These are phyloP conservation scores for Eretmocerus hayati DNA, from an alignment of 2,888 invertebrate species.

Conservation along the genomic window DNA sequence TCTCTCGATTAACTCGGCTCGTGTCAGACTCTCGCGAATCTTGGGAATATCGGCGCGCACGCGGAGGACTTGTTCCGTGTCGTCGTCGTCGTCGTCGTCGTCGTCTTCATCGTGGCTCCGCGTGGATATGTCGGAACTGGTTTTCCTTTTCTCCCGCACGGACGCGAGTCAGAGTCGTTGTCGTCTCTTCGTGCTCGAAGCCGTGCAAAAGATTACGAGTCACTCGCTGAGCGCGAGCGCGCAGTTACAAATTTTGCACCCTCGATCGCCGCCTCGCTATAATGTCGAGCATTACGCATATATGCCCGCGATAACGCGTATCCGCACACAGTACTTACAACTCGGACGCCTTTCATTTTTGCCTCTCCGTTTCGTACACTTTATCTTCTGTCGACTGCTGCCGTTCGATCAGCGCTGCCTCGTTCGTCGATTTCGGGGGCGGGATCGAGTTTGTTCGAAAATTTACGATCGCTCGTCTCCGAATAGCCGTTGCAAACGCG, in stretches of 20 bases:
- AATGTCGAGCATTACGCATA: conserved; percentile 24
- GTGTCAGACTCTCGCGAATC: conserved; percentile 8
- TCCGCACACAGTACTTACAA: conserved; percentile 19
- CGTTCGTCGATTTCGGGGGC: too few relatives aligned
- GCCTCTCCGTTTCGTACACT: too few relatives aligned
- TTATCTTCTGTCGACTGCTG: too few relatives aligned
- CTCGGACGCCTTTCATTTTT: conserved; percentile 21
- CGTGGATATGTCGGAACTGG: conserved; percentile 15
- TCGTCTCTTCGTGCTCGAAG: too few relatives aligned
- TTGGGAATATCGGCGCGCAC: conserved; percentile 20
- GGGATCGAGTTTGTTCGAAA: too few relatives aligned
- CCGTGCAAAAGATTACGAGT: conserved; percentile 21
- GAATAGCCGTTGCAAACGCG: too few relatives aligned
- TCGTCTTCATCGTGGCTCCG: neutral
- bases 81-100: neutral
- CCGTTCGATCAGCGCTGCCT: too few relatives aligned
- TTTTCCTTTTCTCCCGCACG: conserved; percentile 15
- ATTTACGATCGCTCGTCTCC: too few relatives aligned
- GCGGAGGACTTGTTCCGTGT: conserved; percentile 9
- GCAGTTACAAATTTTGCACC: conserved; percentile 21
- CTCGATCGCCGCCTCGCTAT: conserved; percentile 9
- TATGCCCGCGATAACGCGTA: conserved; percentile 19
- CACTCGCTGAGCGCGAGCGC: conserved; percentile 17
- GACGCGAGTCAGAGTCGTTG: too few relatives aligned
- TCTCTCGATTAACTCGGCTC: conserved; percentile 20